Evolutionary conservation across 2,113 vertebrate species (phyloP), one percentile per base, ranked within the genome.

Genomic region (Muntiacus muntjak): DNA sequence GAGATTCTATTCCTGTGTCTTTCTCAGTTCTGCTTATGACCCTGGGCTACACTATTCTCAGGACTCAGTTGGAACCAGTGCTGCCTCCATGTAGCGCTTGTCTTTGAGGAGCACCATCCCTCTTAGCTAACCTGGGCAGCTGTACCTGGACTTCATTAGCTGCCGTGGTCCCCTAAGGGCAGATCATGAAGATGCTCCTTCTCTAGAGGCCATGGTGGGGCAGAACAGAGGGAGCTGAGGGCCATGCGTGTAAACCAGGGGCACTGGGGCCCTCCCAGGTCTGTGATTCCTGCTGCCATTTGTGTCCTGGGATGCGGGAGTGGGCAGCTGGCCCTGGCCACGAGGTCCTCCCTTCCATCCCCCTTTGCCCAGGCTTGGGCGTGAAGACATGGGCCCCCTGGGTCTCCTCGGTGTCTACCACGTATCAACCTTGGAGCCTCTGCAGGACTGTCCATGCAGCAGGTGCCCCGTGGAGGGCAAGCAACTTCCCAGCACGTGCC

Each of bases 401-500:
- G 19, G 40, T 81, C 23, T 96, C 81, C 55, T 82, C 2, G 21
- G 21, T 45, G 40, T 83, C 30, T 0, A 14, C n/a, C 33, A 40
- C 9, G 8, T 87, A 40, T n/a, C 43, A 76, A 62, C 58, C 64
- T 55, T 21, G 47, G 89, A 78, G 62, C 84, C 74, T 94, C 64
- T 57, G 76, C 81, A 1, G 7, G 54, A 25, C 81, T 93, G 55
- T n/a, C 64, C 71, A 10, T 86, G 64, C 3, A 40, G 58, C 87
- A 92, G 87, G 87, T 94, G 87, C 82, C 58, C 89, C 14, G 5
- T 16, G 33, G 89, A 78, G 74, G 23, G 76, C 62, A 55, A 21
- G n/a, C n/a, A n/a, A n/a, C 88, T 95, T 79, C 47, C 0, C 1
- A 82, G 95, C 99, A 98, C 94, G 97, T 99, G 98, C 97, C 95